Evolutionary conservation across 2,797 vertebrate genomes (phyloP).

Genomic region (Eupleurogrammus muticus): DNA sequence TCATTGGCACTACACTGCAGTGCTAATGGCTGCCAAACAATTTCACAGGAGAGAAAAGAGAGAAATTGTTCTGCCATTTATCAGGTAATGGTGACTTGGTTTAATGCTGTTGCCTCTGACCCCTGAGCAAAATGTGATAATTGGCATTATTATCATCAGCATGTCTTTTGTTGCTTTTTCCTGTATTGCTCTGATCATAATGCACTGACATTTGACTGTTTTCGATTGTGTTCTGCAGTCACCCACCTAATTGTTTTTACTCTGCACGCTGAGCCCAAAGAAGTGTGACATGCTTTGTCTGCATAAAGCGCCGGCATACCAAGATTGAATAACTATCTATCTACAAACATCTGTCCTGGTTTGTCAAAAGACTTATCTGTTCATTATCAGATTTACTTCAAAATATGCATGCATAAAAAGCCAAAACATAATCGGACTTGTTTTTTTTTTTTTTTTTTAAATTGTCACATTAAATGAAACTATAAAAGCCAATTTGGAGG

Average conservation of each 20-base stretch:
- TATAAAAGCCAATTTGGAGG: not conserved
- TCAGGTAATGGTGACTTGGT: conserved; percentile 74
- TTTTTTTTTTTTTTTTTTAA: conserved; percentile 1
- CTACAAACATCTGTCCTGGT: not conserved
- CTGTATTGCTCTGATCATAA: conserved; percentile 48
- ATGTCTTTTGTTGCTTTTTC: conserved; percentile 58
- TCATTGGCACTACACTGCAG: conserved; percentile 72
- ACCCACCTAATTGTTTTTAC: conserved; percentile 35
- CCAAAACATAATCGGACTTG: not conserved
- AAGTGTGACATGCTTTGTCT: conserved; percentile 20
- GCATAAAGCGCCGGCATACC: conserved; percentile 2
- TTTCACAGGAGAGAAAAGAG: conserved; percentile 70
- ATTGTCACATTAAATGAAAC: not conserved
- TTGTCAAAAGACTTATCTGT: not conserved
- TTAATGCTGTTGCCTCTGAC: conserved; percentile 70
- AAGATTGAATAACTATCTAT: conserved; percentile 4
- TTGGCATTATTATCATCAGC: conserved; percentile 64
- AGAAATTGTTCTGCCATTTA: conserved; percentile 68
- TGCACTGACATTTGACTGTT: conserved; percentile 35
- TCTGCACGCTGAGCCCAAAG: conserved; percentile 19
- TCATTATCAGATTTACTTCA: not conserved
- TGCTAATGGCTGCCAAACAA: conserved; percentile 79
- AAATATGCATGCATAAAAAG: conserved; percentile 2
- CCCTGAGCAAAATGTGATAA: conserved; percentile 75
- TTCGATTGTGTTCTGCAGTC: conserved; percentile 39